Evolutionary conservation across 1,140 invertebrate species (phyloP), one percentile per base, ranked within the genome.

Genomic region (Apis florea): DNA sequence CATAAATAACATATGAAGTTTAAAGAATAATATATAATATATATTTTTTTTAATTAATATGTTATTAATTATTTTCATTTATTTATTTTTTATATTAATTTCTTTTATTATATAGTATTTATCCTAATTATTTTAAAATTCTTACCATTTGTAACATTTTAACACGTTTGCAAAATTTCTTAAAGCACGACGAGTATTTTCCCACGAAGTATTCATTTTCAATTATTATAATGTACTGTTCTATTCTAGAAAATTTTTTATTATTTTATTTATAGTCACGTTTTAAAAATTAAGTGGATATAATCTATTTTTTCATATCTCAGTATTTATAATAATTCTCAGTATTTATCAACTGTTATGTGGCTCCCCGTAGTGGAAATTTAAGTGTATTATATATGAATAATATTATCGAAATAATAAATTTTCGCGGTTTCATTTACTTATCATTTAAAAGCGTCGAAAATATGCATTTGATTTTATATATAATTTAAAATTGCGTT

Each of bases 71-170:
- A 40, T 6, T 17, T 17, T 54, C 0, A 54, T 54, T 15, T 54
- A 54, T 15, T 15, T 61, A 24, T 61, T 6, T 13, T 24, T 61
- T 67, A 13, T 31, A 63, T 40, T 40, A 40, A 40, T 40, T 40
- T 4, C 6, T 40, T 40, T 40, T 40, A 40, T 40, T 40, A 40
- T 40, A 40, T 40, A 40, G 6, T 6, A 40, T 40, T 40, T 40
- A 40, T 40, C 5, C 2, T 40, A 40, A 40, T 40, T 40, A 40
- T 40, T 40, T 40, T 40, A 26, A 15, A 82, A 71, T 47, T 49
- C 59, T 87, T 84, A 91, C 90, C 90, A 91, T 76, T 87, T 88
- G 47, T 64, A 59, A 72, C 90, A 91, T 59, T 66, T 68, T n/a
- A 91, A 40, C 15, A 67, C 51, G 12, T 58, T 47, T n/a, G 82